These are phyloP conservation scores for Diadumene lineata DNA, from an alignment of 92 coral and sea anemone species.

Conservation along the genomic window DNA sequence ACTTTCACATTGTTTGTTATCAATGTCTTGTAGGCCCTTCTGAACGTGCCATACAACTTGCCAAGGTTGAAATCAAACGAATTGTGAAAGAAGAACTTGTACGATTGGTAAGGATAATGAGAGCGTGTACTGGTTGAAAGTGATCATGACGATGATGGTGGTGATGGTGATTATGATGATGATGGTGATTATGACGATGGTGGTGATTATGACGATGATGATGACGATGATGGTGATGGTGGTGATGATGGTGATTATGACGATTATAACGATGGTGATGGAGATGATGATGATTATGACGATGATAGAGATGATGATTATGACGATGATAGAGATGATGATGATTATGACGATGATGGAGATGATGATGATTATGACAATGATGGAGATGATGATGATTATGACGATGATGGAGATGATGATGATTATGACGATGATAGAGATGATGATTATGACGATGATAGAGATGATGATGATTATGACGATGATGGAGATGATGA, in stretches of 20 bases:
- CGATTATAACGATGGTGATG: background rate
- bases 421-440: background rate
- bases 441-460: background rate
- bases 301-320: background rate
- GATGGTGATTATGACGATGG: background rate
- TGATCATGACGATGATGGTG: background rate
- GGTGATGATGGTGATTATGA: too few species aligned
- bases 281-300: background rate
- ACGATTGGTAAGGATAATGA: constrained; percentile 71
- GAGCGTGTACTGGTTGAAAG: background rate
- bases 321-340: background rate
- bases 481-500: background rate
- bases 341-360: background rate
- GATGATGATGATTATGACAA: background rate
- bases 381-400: background rate
- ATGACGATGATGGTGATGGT: background rate
- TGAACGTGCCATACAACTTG: constrained; percentile 95
- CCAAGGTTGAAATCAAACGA: constrained; percentile 89
- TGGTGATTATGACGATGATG: background rate
- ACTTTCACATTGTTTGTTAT: background rate
- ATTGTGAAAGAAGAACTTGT: constrained; percentile 97
- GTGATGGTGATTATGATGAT: background rate
- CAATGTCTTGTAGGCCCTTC: constrained; percentile 73
- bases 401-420: background rate
- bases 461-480: background rate